Base-by-base conservation (phyloP, 2,113 vertebrate species). In the Peromyscus polionotus region DNA sequence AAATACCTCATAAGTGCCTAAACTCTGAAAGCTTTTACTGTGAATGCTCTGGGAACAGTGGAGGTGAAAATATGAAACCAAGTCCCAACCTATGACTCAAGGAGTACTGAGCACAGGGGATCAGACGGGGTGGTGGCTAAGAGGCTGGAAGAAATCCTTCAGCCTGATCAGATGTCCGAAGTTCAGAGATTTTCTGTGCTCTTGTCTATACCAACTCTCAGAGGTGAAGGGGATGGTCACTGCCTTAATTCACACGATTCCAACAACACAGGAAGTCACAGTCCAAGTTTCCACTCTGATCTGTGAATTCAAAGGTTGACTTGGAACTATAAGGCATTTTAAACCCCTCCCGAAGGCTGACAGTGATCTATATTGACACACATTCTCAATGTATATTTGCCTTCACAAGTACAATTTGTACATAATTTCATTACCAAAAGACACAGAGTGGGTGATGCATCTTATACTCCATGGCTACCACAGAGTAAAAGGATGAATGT, bases 241-340 rank as follows among this genome's bases (percentile, higher is more conserved):
- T 96, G 95, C 81, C 90, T 95, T 94, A 97, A 95, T 95, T 95
- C 97, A 95, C 97, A 95, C 76, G 95, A 95, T 97, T 97, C 97
- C 42, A 92, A 68, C 68, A 95, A 86, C 24, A 31, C 86, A 95
- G 90, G 94, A 97, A 97, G 90, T 96, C 70, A 89, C 96, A 96
- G 96, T 95, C 95, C 88, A 95, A 93, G 92, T 95, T 97, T 96
- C 91, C 70, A 51, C 93, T 28, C 75, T 88, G 33, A 93, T 89
- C 97, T 93, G 97, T 94, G 91, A 89, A 94, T 92, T 94, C 81
- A 89, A 75, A 94, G 81, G 68, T 93, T 93, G 94, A 84, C 48
- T 94, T 89, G 73, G 93, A 97, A 94, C 77, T 93, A 94, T 94
- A 95, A 97, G 96, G 48, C 75, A 96, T 96, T 93, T 80, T 77